Evolutionary conservation across 2,888 invertebrate species (phyloP).

Genomic region (Papilio protenor): DNA sequence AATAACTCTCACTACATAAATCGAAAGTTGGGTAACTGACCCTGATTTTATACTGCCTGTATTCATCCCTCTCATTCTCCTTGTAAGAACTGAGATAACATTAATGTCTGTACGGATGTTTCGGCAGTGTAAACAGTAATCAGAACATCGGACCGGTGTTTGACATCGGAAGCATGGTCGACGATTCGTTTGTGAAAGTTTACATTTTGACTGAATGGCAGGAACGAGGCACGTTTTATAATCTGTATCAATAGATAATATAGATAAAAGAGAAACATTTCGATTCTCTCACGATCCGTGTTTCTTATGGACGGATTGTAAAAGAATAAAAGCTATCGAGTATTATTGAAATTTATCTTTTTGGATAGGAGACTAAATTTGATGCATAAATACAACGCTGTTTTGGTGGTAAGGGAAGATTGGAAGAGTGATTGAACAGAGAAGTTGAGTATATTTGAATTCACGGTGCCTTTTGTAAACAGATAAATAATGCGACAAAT

Average conservation of each 20-base stretch:
- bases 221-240: conserved; percentile 41
- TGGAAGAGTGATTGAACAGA: background rate
- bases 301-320: background rate
- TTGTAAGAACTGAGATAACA: background rate
- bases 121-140: conserved; percentile 8
- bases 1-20: background rate
- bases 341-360: background rate
- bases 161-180: conserved; percentile 44
- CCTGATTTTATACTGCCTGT: background rate
- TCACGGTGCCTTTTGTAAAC: background rate
- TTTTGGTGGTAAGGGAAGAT: background rate
- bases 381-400: background rate
- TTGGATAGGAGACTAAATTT: no score
- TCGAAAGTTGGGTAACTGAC: background rate
- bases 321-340: background rate
- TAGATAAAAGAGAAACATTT: conserved; percentile 36
- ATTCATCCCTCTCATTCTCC: background rate
- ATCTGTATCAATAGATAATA: conserved; percentile 40
- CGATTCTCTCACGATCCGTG: conserved; percentile 21
- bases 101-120: background rate
- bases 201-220: conserved; percentile 42
- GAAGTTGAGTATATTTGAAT: background rate
- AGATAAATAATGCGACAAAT: no score
- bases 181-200: conserved; percentile 45
- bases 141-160: conserved; percentile 32